These are phyloP conservation scores for Sinohyriopsis cumingii DNA, from an alignment of 2,888 invertebrate species.

Conservation along the genomic window DNA sequence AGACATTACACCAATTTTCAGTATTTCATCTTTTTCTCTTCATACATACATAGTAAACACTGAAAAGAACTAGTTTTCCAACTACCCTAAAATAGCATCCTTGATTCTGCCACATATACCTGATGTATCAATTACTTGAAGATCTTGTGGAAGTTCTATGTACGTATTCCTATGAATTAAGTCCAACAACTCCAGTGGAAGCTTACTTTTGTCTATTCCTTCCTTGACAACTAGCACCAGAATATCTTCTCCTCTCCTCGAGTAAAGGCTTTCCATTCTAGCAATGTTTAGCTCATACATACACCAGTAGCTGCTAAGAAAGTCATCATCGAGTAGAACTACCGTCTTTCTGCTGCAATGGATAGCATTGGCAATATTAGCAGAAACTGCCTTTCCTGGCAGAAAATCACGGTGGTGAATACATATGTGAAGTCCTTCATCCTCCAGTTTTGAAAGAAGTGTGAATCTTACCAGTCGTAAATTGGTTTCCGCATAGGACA, in stretches of 20 bases:
- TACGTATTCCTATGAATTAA: too few species aligned
- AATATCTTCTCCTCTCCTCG: slow-evolving; percentile 5
- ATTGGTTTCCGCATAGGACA: slow-evolving; percentile 31
- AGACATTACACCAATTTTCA: too few species aligned
- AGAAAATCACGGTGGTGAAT: slow-evolving; percentile 44
- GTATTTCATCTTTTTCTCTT: too few species aligned
- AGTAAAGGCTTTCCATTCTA: slow-evolving; percentile 34
- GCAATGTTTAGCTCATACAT: slow-evolving; percentile 48
- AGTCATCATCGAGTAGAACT: slow-evolving; percentile 31
- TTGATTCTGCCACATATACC: too few species aligned
- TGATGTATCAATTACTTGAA: too few species aligned
- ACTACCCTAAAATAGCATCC: too few species aligned
- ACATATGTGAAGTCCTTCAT: slow-evolving; percentile 29
- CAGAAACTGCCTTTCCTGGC: slow-evolving; percentile 34
- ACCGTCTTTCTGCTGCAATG: slow-evolving; percentile 40
- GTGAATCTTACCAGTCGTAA: slow-evolving; percentile 11
- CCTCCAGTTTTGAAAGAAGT: slow-evolving; percentile 17
- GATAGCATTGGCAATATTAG: slow-evolving; percentile 41
- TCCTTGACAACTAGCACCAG: too few species aligned
- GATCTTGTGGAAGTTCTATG: too few species aligned
- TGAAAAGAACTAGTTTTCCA: too few species aligned
- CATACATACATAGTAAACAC: too few species aligned
- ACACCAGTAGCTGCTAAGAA: slow-evolving; percentile 40
- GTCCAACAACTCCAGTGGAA: too few species aligned
- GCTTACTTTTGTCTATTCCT: too few species aligned